These are phyloP conservation scores for Pycnonotus jocosus DNA, from an alignment of 2,113 vertebrate species.

Conservation along the genomic window DNA sequence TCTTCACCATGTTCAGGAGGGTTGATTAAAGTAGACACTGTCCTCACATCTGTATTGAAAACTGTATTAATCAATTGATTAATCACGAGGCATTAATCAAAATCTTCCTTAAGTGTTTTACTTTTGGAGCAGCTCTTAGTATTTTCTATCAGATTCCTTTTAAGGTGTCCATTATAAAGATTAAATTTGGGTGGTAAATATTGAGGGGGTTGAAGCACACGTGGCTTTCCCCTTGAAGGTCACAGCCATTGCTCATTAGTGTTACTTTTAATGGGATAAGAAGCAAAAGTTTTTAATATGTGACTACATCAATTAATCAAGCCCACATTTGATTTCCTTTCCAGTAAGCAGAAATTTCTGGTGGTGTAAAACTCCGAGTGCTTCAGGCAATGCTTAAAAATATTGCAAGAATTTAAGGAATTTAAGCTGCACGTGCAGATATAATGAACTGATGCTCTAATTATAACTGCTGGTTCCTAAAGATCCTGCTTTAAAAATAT, in stretches of 20 bases:
- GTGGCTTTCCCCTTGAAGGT: conserved; percentile 78
- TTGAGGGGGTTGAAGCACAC: conserved; percentile 74
- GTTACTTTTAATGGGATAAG: conserved; percentile 86
- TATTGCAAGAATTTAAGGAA: background rate
- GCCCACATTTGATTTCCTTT: conserved; percentile 67
- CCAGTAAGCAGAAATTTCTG: conserved; percentile 65
- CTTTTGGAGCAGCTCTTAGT: conserved; percentile 79
- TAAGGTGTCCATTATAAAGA: conserved; percentile 87
- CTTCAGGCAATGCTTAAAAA: conserved; percentile 1
- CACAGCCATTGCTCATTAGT: conserved; percentile 79
- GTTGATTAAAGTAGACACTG: conserved; percentile 94
- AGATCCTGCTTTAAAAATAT: background rate
- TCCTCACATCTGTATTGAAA: conserved; percentile 96
- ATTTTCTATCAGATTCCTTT: conserved; percentile 86
- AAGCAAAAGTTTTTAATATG: conserved; percentile 82
- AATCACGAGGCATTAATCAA: conserved; percentile 92
- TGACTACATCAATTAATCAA: conserved; percentile 78
- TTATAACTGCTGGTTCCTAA: background rate
- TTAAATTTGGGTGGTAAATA: conserved; percentile 85
- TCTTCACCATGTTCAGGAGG: conserved; percentile 87
- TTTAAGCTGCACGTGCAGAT: background rate
- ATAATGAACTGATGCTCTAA: background rate
- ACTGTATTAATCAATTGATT: conserved; percentile 99
- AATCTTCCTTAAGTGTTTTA: conserved; percentile 84
- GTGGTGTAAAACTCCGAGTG: background rate